Evolutionary conservation across 2,113 vertebrate genomes (phyloP), one percentile per base, ranked within the genome.

Genomic region (Oncorhynchus clarkii): DNA sequence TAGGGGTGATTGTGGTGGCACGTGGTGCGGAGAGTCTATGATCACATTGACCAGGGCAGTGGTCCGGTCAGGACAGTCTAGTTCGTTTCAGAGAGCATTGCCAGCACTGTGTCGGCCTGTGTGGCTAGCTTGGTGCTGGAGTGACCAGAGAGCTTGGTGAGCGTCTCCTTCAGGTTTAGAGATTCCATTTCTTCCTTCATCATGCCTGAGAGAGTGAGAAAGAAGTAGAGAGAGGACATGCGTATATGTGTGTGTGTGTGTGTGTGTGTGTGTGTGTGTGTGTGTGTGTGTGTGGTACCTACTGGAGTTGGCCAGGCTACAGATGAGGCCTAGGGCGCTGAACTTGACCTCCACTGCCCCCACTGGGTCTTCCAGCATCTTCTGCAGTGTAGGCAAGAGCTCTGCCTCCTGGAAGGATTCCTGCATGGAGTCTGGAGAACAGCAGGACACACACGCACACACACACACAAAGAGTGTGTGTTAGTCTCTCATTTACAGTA

Each of bases 261-360:
- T 67, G 27, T 67, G 29, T 39, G 31, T 34, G 27, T 67, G 29
- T 6, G 27, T 67, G 29, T 31, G 27, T 51, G 34, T 34, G 34
- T 7, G 34, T 39, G 34, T 9, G 48, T 66, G n/a, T 26, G 20
- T 67, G 24, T 34, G 13, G 77, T 80, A 82, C 81, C 87, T 91
- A 97, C 95, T 90, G 82, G 94, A 95, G 82, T 94, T 94, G 67
- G 94, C 89, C 78, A 96, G 92, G 81, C 93, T 95, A 91, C 95
- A 95, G 87, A 96, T 77, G 74, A 96, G 94, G 27, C 92, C 89
- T 76, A 96, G 84, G 72, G 94, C 91, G 62, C 94, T 96, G 80
- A 94, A 95, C 89, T 96, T 95, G 90, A 96, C 95, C 73, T 97
- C 95, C 1, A 94, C 92, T 0, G 93, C 94, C 39, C 93, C 94